Evolutionary conservation across 2,113 vertebrate species (phyloP), one percentile per base, ranked within the genome.

Genomic region (Ivindomyrus marchei): DNA sequence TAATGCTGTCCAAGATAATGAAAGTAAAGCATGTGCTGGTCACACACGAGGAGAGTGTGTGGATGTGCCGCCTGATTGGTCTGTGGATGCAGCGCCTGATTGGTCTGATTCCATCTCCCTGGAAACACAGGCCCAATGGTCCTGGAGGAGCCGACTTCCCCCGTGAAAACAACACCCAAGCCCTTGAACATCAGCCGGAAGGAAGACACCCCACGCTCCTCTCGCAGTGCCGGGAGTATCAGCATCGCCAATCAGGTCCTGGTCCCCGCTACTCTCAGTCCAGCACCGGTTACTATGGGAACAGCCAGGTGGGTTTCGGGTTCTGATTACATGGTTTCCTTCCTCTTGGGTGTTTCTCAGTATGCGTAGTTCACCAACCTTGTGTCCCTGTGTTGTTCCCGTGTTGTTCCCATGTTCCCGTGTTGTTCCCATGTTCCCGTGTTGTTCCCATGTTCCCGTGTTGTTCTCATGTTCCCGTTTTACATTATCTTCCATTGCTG

Each of bases 181-280:
- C 2, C 31, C 15, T 88, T 90, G 13, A 52, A 90, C 84, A 58
- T 90, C 47, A 91, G 62, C 49, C 89, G 88, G 85, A 77, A n/a
- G 1, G 83, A 92, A 2, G 87, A 74, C 2, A 56, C 91, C 85
- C 91, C 84, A n/a, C 88, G 17, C 42, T 89, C 85, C 0, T 56
- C 91, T 45, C 92, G 87, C 62, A 11, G 85, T 0, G 90, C n/a
- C 2, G 88, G 88, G 89, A 92, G 91, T 90, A 91, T 93, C 92
- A 90, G 77, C 77, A 91, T 58, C 21, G 80, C 93, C 10, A 91
- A 58, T 47, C 92, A 91, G 84, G 45, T 86, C 15, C 0, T 89
- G 70, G 84, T 47, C 83, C 56, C 90, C 17, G 86, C 80, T 6
- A 19, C 70, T 70, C 15, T 13, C 91, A 52, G 52, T 19, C 24